These are phyloP conservation scores for Sciurus niger DNA, from an alignment of 2,113 vertebrate genomes.

Conservation along the genomic window DNA sequence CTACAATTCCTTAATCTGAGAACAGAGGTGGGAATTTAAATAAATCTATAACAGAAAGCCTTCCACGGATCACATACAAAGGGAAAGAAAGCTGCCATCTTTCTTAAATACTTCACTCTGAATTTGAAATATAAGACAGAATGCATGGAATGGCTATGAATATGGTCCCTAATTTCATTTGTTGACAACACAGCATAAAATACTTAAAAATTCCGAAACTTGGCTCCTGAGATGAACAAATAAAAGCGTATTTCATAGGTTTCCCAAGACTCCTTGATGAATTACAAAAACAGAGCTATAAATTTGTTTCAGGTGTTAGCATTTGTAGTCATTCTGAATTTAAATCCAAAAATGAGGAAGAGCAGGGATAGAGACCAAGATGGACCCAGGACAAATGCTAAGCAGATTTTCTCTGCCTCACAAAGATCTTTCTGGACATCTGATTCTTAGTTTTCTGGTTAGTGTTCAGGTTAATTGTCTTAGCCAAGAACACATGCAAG, in stretches of 20 bases:
- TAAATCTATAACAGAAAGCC: not conserved
- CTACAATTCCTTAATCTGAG: conserved; percentile 17
- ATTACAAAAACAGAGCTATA: not conserved
- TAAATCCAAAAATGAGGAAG: not conserved
- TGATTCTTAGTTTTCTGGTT: no score
- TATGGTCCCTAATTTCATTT: not conserved
- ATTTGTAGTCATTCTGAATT: not conserved
- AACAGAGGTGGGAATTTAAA: not conserved
- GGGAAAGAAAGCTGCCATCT: not conserved
- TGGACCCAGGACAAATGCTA: not conserved
- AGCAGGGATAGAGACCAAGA: not conserved
- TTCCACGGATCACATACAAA: not conserved
- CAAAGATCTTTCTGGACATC: not conserved
- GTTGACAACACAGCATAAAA: not conserved
- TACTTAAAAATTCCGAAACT: not conserved
- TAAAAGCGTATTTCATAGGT: not conserved
- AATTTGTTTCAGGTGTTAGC: not conserved
- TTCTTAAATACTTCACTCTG: not conserved
- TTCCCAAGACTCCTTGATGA: not conserved
- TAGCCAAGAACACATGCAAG: not conserved
- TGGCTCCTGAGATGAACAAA: conserved; percentile 48
- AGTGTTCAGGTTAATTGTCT: not conserved
- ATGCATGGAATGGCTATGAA: not conserved
- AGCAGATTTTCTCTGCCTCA: not conserved
- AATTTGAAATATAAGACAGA: conserved; percentile 28